Base-by-base conservation (phyloP, 1,140 invertebrate genomes). In the Micrasema longulum region DNA sequence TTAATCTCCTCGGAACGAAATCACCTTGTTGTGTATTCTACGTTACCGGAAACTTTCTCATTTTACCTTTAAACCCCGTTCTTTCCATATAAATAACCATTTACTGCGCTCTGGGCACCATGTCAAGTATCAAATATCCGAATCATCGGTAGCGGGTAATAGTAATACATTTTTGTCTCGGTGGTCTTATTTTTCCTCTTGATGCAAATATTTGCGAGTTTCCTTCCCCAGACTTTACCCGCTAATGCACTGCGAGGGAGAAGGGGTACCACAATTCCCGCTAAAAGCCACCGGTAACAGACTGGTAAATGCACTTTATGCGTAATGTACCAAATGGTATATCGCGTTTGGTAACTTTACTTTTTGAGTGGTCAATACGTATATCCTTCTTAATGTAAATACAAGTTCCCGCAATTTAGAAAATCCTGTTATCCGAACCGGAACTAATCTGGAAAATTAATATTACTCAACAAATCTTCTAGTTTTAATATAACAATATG, bases 291-390 rank as follows among this genome's bases (percentile, higher is more conserved):
- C 55, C 55, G 35, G 31, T 60, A 60, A 60, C 55, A 60, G 9
- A 60, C 31, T 60, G 55, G 55, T 38, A 60, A 60, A 60, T 60
- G 55, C 55, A 60, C 55, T 60, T 60, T 60, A 60, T 60, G 55
- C 55, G 55, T 60, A 60, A 60, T 60, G 55, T 60, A 60, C 55
- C 55, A 60, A 60, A 60, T 60, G 55, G 55, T 41, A 36, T 60
- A 41, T 35, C 5, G 18, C 6, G 48, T 20, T 41, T 18, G 14
- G 16, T 22, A 60, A 60, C 55, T 20, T 60, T 35, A 38, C 31
- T 16, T 41, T 60, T 43, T 2, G 55, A 41, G 36, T 41, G 36
- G 35, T 14, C 16, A 38, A 41, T 38, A 22, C 35, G 41, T n/a
- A n/a, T n/a, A n/a, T n/a, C n/a, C n/a, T n/a, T n/a, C n/a, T n/a